These are phyloP conservation scores for Parnassius smintheus DNA, from an alignment of 2,888 invertebrate genomes.

Conservation along the genomic window DNA sequence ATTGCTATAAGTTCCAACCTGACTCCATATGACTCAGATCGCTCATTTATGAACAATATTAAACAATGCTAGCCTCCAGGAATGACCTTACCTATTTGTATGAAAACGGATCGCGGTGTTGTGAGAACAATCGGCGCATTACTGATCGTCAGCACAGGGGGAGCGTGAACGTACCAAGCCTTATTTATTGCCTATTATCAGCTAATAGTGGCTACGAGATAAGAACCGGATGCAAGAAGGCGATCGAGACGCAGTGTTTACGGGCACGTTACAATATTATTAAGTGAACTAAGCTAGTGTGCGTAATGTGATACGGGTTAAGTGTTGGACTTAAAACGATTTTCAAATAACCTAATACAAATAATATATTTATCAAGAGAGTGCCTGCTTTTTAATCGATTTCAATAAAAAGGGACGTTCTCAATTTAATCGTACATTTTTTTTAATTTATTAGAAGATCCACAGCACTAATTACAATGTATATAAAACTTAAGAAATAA, in stretches of 20 bases:
- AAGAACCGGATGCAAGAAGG: slow-evolving; percentile 37
- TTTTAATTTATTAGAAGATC: no score
- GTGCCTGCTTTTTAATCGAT: no score
- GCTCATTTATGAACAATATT: slow-evolving; percentile 5
- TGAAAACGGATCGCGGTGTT: slow-evolving; percentile 11
- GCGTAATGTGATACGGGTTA: no score
- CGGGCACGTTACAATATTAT: slow-evolving; percentile 29
- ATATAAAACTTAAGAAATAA: no score
- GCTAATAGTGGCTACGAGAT: slow-evolving; percentile 33
- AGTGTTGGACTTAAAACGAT: no score
- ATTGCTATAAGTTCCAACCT: background rate
- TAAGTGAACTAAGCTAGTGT: slow-evolving; percentile 21
- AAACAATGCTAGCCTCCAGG: slow-evolving; percentile 16
- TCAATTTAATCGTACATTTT: no score
- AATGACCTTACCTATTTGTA: slow-evolving; percentile 18
- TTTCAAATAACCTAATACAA: no score
- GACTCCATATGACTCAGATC: slow-evolving; percentile 3
- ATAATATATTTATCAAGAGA: no score
- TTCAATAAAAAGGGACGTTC: no score
- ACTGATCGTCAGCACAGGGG: slow-evolving; percentile 22
- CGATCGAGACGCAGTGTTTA: slow-evolving; percentile 16
- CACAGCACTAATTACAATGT: no score
- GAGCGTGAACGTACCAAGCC: slow-evolving; percentile 29
- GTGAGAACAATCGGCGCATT: slow-evolving; percentile 22
- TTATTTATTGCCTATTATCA: slow-evolving; percentile 45